Percentiles rank a stretch among this genome's conserved stretches.
phyloP scores from a whole-genome alignment of 2,113 vertebrate genomes.

The Barbus barbus region DNA sequence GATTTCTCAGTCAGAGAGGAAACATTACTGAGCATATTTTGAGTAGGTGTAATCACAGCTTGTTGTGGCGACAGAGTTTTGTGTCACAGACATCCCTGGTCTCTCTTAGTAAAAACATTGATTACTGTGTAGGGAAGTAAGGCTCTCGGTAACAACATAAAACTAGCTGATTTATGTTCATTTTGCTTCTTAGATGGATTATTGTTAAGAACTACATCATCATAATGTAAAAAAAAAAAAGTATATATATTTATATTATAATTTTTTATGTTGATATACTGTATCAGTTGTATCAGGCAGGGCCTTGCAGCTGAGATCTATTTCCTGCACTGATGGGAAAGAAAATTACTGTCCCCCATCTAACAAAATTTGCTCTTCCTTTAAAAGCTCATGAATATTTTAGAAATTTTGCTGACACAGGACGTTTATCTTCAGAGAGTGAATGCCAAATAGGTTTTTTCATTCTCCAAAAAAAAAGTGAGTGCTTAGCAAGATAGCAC shows the following conservation, averaged over 20 bases:
- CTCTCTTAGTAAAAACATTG: background rate
- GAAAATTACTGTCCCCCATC: conserved; percentile 2
- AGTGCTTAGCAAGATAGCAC: conserved; percentile 4
- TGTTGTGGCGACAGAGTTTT: background rate
- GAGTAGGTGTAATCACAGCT: background rate
- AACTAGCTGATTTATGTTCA: background rate
- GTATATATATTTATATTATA: no score
- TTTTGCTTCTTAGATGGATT: background rate
- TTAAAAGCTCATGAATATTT: conserved; percentile 42
- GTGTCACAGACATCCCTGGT: background rate
- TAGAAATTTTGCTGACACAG: conserved; percentile 3
- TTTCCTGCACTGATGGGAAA: conserved; percentile 3
- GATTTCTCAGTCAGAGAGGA: background rate
- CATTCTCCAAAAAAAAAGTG: background rate
- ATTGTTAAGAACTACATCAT: background rate
- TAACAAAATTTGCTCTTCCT: background rate
- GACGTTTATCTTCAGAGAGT: background rate
- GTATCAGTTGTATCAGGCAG: background rate
- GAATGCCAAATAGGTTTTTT: background rate
- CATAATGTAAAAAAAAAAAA: no score
- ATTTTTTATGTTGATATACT: background rate
- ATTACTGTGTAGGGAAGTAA: background rate
- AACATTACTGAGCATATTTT: background rate
- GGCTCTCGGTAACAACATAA: background rate
- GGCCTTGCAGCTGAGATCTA: background rate